A percentile compares a stretch with the other conserved stretches of the same genome.
Conservation (phyloP, 2,888 invertebrate species). For the Andrena trimmerana region DNA sequence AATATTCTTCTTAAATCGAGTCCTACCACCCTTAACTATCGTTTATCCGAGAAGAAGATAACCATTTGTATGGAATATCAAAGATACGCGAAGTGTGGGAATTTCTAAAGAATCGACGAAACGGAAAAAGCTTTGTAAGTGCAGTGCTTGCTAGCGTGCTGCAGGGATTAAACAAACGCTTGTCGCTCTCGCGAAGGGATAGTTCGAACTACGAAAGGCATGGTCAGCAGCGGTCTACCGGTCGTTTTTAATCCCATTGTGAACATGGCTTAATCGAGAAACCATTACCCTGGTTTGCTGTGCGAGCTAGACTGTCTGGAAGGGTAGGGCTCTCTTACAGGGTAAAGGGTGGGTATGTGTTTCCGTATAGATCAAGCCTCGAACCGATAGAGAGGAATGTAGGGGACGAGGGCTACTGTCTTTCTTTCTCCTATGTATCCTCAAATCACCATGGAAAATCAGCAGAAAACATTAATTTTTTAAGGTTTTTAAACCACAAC, state of each 20-base stretch:
- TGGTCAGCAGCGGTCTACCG: constrained; percentile 84
- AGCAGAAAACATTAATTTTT: background rate
- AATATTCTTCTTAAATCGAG: no score
- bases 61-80: background rate
- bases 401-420: constrained; percentile 40
- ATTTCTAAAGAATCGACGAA: background rate
- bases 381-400: constrained; percentile 59
- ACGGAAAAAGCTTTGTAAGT: constrained; percentile 7
- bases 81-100: background rate
- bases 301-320: constrained; percentile 78
- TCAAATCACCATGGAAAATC: constrained; percentile 14
- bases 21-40: no score
- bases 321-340: constrained; percentile 74
- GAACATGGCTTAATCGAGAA: constrained; percentile 83
- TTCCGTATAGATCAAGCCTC: constrained; percentile 74
- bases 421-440: constrained; percentile 34
- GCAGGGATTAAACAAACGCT: constrained; percentile 64
- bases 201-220: constrained; percentile 78
- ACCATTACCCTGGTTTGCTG: constrained; percentile 81
- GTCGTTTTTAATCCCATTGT: constrained; percentile 84
- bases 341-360: constrained; percentile 74
- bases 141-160: constrained; percentile 22
- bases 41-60: no score
- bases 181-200: constrained; percentile 64
- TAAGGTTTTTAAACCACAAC: no score